These are phyloP conservation scores for Lipotes vexillifer DNA, from an alignment of 2,113 vertebrate species.

Conservation along the genomic window DNA sequence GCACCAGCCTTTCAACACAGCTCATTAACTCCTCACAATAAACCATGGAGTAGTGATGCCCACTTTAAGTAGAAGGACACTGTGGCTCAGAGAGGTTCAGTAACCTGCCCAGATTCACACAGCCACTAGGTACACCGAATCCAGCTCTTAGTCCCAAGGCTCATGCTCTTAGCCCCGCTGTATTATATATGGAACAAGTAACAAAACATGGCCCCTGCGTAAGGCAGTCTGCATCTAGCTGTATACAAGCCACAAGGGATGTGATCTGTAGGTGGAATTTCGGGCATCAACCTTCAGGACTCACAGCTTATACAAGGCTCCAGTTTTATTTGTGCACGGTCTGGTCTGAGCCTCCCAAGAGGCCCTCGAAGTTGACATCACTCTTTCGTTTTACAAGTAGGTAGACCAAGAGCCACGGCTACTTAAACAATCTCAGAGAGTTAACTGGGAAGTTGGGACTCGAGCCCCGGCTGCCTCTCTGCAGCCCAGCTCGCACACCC, in stretches of 20 bases:
- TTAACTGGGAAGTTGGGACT: not conserved
- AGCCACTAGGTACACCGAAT: not conserved
- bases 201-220: too few species aligned
- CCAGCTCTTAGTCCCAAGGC: not conserved
- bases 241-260: not conserved
- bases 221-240: not conserved
- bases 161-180: not conserved
- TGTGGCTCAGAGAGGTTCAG: not conserved
- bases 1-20: not conserved
- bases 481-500: not conserved
- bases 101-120: not conserved
- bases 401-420: not conserved
- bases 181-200: rapidly evolving
- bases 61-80: too few species aligned
- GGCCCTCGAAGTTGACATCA: not conserved
- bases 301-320: not conserved
- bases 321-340: not conserved
- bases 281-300: not conserved
- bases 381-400: not conserved
- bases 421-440: not conserved
- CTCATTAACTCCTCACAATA: not conserved
- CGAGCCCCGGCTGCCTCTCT: not conserved
- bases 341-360: not conserved
- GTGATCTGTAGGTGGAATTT: not conserved
- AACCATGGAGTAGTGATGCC: not conserved